Percentiles rank a stretch among this genome's conserved stretches.
Conservation (phyloP, 2,113 vertebrate genomes). For the Chionomys nivalis region DNA sequence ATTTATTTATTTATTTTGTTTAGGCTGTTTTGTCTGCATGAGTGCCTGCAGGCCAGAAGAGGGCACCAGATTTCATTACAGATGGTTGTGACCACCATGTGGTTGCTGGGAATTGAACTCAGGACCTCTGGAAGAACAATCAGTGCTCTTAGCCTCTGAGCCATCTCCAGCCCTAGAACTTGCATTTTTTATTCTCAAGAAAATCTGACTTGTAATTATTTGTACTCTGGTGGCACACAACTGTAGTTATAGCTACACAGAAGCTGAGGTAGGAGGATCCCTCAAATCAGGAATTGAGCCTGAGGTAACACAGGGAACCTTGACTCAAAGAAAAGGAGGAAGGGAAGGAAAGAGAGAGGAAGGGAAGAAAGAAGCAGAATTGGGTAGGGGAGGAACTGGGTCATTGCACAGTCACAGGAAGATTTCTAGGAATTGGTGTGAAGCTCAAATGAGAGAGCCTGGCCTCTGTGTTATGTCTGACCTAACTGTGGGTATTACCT, state of each 20-base stretch:
- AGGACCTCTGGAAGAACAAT: too few species aligned
- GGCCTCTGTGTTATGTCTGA: neutral
- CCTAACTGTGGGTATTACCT: neutral
- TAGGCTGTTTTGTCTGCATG: too few species aligned
- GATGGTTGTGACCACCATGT: too few species aligned
- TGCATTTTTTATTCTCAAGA: constrained; percentile 19
- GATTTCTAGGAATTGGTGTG: neutral
- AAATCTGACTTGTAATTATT: neutral
- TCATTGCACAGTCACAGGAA: neutral
- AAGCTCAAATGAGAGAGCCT: neutral
- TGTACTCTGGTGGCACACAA: neutral
- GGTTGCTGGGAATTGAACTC: too few species aligned
- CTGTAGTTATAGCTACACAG: neutral
- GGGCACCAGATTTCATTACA: too few species aligned
- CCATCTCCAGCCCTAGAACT: neutral
- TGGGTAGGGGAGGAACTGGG: neutral
- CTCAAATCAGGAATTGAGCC: neutral
- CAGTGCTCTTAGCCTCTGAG: too few species aligned
- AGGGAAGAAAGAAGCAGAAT: neutral
- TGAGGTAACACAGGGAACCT: neutral
- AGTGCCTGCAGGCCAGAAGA: too few species aligned
- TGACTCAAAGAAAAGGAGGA: neutral
- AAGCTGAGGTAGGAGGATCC: neutral
- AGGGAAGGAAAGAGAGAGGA: neutral
- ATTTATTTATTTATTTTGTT: too few species aligned